Evolutionary conservation across 2,888 invertebrate genomes (phyloP), one percentile per base, ranked within the genome.

Genomic region (Drosophila melanosoma): DNA sequence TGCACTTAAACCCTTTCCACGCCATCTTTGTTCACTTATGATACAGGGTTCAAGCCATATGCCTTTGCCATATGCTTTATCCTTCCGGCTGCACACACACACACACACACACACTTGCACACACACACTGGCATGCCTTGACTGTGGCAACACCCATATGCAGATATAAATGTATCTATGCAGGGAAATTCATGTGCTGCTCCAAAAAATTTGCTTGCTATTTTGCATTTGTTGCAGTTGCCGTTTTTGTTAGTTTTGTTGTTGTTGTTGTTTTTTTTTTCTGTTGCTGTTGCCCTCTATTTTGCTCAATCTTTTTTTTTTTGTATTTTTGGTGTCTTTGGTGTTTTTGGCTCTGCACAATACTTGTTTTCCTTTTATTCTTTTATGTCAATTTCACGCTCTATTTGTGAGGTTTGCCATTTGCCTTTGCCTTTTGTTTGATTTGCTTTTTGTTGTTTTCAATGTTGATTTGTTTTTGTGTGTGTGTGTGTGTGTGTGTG

Each of bases 371-470:
- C 20, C 23, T 15, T 45, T 45, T 65, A 29, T 66, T 61, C 67
- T 60, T 65, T 79, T 69, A 69, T 86, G 82, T 83, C 88, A 86
- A 86, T 86, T 86, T 86, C 87, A 86, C 86, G 86, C 88, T 86
- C 86, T 88, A 86, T 88, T 88, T 86, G 88, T 77, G 80, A 81
- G 82, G 86, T 86, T 86, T 88, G 84, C 81, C 72, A 87, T 82
- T 86, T 83, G 81, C 83, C 76, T 83, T 77, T 86, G 79, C 80
- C 75, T 83, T 81, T 85, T 87, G 83, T 87, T 87, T 83, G 76
- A 76, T 79, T 79, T 72, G 65, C 51, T 64, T 82, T 77, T 79
- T 69, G 49, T 53, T 52, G 15, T 45, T 45, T 45, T 45, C 45
- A 15, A 23, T 72, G 65, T 29, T 35, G n/a, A 49, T 42, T 45